These are phyloP conservation scores for Stegana nigrithorax DNA, from an alignment of 2,888 invertebrate genomes.

Conservation along the genomic window DNA sequence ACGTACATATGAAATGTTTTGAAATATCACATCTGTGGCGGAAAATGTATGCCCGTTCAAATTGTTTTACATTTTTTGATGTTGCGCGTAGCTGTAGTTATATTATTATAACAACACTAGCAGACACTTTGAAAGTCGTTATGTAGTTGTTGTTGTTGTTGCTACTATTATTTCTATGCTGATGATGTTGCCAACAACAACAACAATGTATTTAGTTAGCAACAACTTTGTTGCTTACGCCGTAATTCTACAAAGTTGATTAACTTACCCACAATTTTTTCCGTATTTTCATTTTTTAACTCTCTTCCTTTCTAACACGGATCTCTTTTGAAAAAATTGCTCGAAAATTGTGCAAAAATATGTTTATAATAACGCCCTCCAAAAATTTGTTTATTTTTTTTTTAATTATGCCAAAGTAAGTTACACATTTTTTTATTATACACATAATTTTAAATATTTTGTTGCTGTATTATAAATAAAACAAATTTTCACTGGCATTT, in stretches of 20 bases:
- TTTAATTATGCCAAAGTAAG: not conserved
- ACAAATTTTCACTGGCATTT: not conserved
- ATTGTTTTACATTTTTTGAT: no score
- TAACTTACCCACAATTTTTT: not conserved
- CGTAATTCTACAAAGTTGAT: not conserved
- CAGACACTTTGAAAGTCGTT: no score
- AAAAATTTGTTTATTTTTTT: not conserved
- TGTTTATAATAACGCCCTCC: not conserved
- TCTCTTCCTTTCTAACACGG: not conserved
- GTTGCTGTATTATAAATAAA: conserved; percentile 4
- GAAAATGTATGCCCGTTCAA: no score
- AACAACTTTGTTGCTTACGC: not conserved
- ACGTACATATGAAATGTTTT: no score
- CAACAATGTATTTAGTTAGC: not conserved
- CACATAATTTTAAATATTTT: not conserved
- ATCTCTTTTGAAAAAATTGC: not conserved
- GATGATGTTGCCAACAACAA: no score
- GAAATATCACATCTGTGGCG: no score
- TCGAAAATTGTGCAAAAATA: not conserved
- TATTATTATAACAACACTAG: no score
- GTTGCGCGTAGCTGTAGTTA: no score
- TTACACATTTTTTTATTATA: not conserved
- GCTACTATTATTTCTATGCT: no score
- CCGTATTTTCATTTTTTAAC: not conserved
- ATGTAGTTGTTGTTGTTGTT: no score